phyloP scores from a whole-genome alignment of 2,888 invertebrate genomes.

The Allolobophora icterica region DNA sequence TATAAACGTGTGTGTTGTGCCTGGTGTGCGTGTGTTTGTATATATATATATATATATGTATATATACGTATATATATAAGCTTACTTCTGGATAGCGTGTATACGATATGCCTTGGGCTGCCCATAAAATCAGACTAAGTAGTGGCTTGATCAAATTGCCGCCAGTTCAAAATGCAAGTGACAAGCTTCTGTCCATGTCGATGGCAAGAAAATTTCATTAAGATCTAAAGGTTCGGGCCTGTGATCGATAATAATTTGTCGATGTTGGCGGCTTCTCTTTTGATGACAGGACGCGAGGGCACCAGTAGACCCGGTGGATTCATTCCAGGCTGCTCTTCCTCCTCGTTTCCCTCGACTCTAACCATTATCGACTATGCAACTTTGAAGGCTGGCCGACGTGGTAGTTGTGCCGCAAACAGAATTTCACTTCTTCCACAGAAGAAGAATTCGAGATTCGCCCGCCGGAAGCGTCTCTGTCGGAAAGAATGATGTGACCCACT shows the following conservation, averaged over 20 bases:
- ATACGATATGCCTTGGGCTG: background rate
- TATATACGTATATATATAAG: too few relatives aligned
- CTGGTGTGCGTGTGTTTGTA: background rate
- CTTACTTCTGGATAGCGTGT: background rate
- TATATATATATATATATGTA: too few relatives aligned
- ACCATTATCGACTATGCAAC: background rate
- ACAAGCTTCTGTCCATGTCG: background rate
- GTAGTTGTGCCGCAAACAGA: background rate
- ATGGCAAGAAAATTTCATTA: conserved; percentile 10
- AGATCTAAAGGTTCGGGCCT: background rate
- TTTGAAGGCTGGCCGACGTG: background rate
- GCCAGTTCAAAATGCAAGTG: conserved; percentile 17
- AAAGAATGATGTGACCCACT: background rate
- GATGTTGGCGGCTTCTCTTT: background rate
- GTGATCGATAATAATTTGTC: conserved; percentile 17
- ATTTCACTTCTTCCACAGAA: background rate
- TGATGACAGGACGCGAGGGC: background rate
- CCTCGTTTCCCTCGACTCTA: background rate
- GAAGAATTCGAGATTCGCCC: background rate
- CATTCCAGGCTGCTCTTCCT: background rate
- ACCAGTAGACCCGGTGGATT: background rate
- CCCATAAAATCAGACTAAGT: background rate
- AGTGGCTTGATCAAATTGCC: conserved; percentile 11
- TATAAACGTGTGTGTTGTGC: background rate
- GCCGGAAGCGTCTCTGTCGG: background rate